Percentiles rank a stretch among this genome's conserved stretches.
Conservation (phyloP, 2,888 invertebrate species). For the Acleris holmiana region DNA sequence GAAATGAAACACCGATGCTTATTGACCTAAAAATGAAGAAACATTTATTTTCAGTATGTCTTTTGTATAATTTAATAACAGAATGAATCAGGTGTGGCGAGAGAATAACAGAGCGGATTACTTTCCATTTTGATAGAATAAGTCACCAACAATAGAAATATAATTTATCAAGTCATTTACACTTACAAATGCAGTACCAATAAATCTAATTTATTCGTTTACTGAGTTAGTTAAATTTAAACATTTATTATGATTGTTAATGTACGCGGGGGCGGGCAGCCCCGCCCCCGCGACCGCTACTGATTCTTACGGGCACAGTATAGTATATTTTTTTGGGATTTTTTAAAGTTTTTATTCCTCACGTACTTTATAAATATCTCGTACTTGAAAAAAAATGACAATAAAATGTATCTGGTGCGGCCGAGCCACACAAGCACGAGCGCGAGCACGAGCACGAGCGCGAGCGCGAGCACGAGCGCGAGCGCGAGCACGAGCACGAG, state of each 20-base stretch:
- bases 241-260: constrained; percentile 72
- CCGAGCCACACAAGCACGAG: constrained; percentile 46
- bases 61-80: constrained; percentile 86
- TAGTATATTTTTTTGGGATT: constrained; percentile 64
- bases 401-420: constrained; percentile 77
- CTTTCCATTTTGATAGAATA: constrained; percentile 76
- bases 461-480: constrained; percentile 24
- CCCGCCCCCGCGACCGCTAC: constrained; percentile 43
- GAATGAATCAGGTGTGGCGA: constrained; percentile 81
- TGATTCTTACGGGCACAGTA: constrained; percentile 57
- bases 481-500: constrained; percentile 45
- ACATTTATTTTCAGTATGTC: constrained; percentile 89
- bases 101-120: constrained; percentile 81
- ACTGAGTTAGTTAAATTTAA: constrained; percentile 77
- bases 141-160: constrained; percentile 82
- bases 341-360: constrained; percentile 76
- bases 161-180: constrained; percentile 82
- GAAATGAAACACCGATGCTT: constrained; percentile 84
- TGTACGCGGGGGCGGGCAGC: constrained; percentile 54
- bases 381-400: constrained; percentile 83
- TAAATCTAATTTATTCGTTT: constrained; percentile 82
- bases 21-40: constrained; percentile 90
- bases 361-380: constrained; percentile 83
- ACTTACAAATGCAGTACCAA: constrained; percentile 81
- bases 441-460: constrained; percentile 36